Evolutionary conservation across 1,140 invertebrate species (phyloP).

Genomic region (Popillia japonica): DNA sequence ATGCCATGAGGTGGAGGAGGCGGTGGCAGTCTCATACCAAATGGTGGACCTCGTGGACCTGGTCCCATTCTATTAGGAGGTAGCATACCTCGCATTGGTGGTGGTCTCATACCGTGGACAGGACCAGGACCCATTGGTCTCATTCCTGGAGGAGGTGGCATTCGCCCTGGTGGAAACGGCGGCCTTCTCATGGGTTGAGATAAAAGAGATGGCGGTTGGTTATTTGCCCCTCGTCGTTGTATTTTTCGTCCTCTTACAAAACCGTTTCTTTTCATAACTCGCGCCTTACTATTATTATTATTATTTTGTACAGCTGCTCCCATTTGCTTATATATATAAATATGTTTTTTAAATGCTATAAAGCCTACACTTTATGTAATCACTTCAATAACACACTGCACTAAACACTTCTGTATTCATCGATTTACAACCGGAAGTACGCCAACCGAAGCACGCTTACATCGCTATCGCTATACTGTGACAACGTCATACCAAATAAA

Average conservation of each 20-base stretch:
- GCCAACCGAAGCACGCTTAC: constrained; percentile 10
- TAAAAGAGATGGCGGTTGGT: constrained; percentile 43
- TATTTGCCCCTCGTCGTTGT: constrained; percentile 44
- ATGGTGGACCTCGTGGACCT: constrained; percentile 47
- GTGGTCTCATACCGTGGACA: constrained; percentile 43
- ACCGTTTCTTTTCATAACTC: constrained; percentile 43
- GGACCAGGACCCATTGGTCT: constrained; percentile 43
- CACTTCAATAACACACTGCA: background rate
- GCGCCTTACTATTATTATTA: constrained; percentile 13
- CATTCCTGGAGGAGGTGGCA: constrained; percentile 40
- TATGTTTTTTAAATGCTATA: background rate
- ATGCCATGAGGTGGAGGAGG: constrained; percentile 41
- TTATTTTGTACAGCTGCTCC: constrained; percentile 50
- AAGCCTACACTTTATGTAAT: constrained; percentile 22
- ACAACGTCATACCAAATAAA: no score
- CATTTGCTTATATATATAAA: constrained; percentile 43
- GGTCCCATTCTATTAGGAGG: constrained; percentile 45
- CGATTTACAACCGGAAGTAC: constrained; percentile 27
- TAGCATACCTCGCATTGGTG: constrained; percentile 47
- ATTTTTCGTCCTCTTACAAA: constrained; percentile 42
- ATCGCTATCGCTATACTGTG: no score
- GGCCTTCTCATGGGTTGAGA: constrained; percentile 44
- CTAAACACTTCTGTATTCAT: background rate
- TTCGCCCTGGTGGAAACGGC: constrained; percentile 40
- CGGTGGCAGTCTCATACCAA: constrained; percentile 52